Evolutionary conservation across 2,888 invertebrate species (phyloP).

Genomic region (Bellardia pandia): DNA sequence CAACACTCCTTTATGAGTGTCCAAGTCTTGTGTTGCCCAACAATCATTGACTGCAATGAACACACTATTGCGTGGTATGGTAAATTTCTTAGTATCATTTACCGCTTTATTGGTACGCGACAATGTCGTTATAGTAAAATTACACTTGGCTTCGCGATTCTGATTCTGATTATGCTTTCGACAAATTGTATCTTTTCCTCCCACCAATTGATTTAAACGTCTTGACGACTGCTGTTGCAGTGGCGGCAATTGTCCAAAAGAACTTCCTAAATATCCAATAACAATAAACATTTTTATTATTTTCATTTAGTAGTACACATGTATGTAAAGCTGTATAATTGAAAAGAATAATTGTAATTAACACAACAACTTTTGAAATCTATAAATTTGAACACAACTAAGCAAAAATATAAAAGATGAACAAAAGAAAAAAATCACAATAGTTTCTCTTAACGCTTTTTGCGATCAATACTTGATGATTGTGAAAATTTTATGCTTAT

Average conservation of each 20-base stretch:
- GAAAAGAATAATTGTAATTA: too few species aligned
- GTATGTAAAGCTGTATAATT: background rate
- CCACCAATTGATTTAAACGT: conserved; percentile 70
- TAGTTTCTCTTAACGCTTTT: too few species aligned
- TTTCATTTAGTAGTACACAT: background rate
- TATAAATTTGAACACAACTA: too few species aligned
- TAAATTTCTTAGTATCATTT: conserved; percentile 76
- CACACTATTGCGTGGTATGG: conserved; percentile 85
- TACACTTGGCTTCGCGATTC: conserved; percentile 75
- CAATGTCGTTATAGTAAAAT: conserved; percentile 84
- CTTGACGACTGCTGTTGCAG: conserved; percentile 69
- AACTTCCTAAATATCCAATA: conserved; percentile 62
- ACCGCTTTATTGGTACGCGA: conserved; percentile 78
- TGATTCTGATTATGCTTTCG: conserved; percentile 70
- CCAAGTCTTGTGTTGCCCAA: conserved; percentile 84
- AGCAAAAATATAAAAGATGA: too few species aligned
- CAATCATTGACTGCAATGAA: conserved; percentile 87
- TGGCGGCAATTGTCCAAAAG: conserved; percentile 67
- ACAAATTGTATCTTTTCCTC: conserved; percentile 71
- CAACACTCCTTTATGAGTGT: conserved; percentile 58
- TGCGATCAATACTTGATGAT: too few species aligned
- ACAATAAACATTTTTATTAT: conserved; percentile 3
- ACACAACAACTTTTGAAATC: too few species aligned
- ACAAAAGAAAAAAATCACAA: too few species aligned
- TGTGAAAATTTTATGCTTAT: too few species aligned